Conservation (phyloP, 2,797 vertebrate genomes). For the Notolepis coatsorum region DNA sequence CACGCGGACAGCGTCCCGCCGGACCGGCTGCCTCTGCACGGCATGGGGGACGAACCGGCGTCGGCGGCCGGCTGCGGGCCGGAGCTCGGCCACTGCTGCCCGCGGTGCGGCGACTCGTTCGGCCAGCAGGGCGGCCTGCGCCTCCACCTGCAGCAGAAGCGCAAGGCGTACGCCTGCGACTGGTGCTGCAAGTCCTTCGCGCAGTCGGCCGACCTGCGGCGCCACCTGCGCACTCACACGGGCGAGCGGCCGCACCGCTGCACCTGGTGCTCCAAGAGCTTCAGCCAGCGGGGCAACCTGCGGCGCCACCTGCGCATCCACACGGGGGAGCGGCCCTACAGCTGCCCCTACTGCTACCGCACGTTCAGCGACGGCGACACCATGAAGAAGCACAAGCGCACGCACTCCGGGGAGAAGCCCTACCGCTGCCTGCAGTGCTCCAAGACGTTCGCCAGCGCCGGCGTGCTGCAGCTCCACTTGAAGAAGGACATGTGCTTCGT, state of each 20-base stretch:
- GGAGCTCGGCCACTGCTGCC: slow-evolving; percentile 66
- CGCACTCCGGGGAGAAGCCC: slow-evolving; percentile 63
- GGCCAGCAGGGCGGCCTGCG: slow-evolving; percentile 62
- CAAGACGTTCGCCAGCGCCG: slow-evolving; percentile 54
- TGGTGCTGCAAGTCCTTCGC: slow-evolving; percentile 84
- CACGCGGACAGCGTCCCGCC: background rate
- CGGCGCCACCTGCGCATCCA: slow-evolving; percentile 81
- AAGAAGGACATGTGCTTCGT: slow-evolving; percentile 62
- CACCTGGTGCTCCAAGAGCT: slow-evolving; percentile 82
- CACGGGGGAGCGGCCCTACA: slow-evolving; percentile 80
- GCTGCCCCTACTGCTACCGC: slow-evolving; percentile 73
- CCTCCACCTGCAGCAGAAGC: slow-evolving; percentile 75
- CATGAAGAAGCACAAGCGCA: slow-evolving; percentile 79
- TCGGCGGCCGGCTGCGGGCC: background rate
- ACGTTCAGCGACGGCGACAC: slow-evolving; percentile 80
- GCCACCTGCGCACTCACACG: slow-evolving; percentile 83
- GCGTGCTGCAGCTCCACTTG: slow-evolving; percentile 71
- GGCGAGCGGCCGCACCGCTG: slow-evolving; percentile 83
- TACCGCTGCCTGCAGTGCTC: slow-evolving; percentile 60
- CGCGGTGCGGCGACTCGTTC: slow-evolving; percentile 77
- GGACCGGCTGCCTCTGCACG: background rate
- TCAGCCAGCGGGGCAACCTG: slow-evolving; percentile 83
- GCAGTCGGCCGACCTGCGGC: slow-evolving; percentile 82
- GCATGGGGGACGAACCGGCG: rapidly evolving
- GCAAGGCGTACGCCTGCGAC: slow-evolving; percentile 76